phyloP scores from a whole-genome alignment of 2,113 vertebrate genomes.

The Pelusios castaneus region DNA sequence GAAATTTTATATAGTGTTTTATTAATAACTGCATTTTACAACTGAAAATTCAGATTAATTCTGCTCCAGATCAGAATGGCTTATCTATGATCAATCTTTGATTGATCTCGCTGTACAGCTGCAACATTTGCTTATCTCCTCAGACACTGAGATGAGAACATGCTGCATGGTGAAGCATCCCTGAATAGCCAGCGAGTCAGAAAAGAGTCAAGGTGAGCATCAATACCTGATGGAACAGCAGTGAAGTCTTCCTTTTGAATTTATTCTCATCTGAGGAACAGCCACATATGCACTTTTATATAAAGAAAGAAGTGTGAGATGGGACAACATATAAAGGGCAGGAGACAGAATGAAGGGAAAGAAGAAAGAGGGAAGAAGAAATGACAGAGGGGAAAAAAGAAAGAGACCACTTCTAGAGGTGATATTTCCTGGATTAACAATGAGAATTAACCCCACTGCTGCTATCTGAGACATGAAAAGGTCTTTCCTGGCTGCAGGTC shows the following conservation, averaged over 20 bases:
- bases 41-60: constrained; percentile 67
- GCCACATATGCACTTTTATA: constrained; percentile 28
- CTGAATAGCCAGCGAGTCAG: constrained; percentile 8
- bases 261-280: constrained; percentile 53
- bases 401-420: neutral
- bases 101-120: constrained; percentile 58
- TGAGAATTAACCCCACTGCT: neutral
- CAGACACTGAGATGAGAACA: constrained; percentile 11
- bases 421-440: neutral
- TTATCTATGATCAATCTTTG: constrained; percentile 52
- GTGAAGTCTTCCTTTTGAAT: constrained; percentile 48
- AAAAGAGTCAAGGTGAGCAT: constrained; percentile 55
- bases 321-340: neutral
- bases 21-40: constrained; percentile 61
- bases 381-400: accelerated
- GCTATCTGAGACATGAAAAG: neutral
- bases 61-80: constrained; percentile 45
- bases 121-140: constrained; percentile 50
- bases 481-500: neutral
- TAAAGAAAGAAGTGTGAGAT: neutral
- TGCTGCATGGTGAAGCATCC: neutral
- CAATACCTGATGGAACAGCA: constrained; percentile 23
- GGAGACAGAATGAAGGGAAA: neutral
- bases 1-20: constrained; percentile 3
- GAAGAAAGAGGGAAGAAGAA: neutral